Base-by-base conservation (phyloP, 2,888 invertebrate species). In the Aphidoletes aphidimyza region DNA sequence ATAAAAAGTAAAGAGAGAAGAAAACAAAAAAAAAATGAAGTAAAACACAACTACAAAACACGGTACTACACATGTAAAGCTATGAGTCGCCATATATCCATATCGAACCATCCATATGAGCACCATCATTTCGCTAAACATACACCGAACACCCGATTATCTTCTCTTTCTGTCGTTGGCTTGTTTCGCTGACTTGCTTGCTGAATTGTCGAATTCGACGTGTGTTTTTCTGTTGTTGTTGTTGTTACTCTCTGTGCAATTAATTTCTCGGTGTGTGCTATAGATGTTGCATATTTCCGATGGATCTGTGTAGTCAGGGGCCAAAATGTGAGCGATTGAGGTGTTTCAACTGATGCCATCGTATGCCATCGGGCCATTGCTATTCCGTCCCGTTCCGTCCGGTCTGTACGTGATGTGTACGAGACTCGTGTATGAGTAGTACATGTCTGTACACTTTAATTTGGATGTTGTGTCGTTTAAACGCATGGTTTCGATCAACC, bases 41-140 rank as follows among this genome's bases (percentile, higher is more conserved):
- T n/a, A n/a, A n/a, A n/a, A n/a, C n/a, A n/a, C n/a, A n/a, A n/a
- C n/a, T n/a, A n/a, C n/a, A n/a, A n/a, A n/a, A n/a, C n/a, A n/a
- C n/a, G n/a, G n/a, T n/a, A n/a, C n/a, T n/a, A 69, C 69, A 69
- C 69, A 69, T 69, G 69, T 69, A 69, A 14, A 54, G n/a, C n/a
- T n/a, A n/a, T n/a, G 17, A 54, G 14, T n/a, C 30, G 14, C 30
- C 69, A n/a, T 30, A 69, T 54, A 54, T 54, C 54, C 54, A 54
- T 54, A 22, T 26, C 22, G 26, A 54, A 2, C 2, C 5, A 69
- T 54, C 54, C 54, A 54, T 26, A 54, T 22, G 54, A 19, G 47
- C 47, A 14, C 8, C 47, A 19, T 14, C 22, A 22, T 8, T 39
- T 39, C 39, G 54, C n/a, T 14, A 11, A n/a, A 54, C 54, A 54